Conservation (phyloP, 2,888 invertebrate species). For the Orthosia cruda region DNA sequence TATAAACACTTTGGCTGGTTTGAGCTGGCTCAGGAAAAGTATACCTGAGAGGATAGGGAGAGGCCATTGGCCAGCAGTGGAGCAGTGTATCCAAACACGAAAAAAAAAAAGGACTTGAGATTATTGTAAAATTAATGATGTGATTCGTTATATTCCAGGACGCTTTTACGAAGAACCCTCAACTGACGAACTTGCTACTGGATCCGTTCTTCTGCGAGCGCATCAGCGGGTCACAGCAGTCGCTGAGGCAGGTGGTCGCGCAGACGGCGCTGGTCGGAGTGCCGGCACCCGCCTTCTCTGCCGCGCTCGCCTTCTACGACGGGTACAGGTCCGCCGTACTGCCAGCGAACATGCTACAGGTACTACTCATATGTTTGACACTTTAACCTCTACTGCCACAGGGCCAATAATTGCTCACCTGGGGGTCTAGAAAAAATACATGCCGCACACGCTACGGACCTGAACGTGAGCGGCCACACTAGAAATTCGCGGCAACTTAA, state of each 20-base stretch:
- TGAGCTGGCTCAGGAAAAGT: no score
- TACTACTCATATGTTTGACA: slow-evolving; percentile 77
- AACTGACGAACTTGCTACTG: slow-evolving; percentile 96
- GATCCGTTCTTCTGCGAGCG: slow-evolving; percentile 98
- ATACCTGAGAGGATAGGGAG: no score
- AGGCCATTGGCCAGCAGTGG: no score
- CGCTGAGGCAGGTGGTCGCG: slow-evolving; percentile 97
- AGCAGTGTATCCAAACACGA: no score
- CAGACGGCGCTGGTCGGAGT: slow-evolving; percentile 95
- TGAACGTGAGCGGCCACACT: no score
- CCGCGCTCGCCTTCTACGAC: slow-evolving; percentile 99
- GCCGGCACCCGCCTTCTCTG: slow-evolving; percentile 98
- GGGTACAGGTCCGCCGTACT: slow-evolving; percentile 97
- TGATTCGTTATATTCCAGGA: slow-evolving; percentile 86
- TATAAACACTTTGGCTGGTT: no score
- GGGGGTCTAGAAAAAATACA: no score
- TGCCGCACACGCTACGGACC: no score
- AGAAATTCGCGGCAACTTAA: no score
- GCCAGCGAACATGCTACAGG: slow-evolving; percentile 99
- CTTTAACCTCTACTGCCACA: not conserved
- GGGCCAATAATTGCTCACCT: no score
- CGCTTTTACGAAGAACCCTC: slow-evolving; percentile 97
- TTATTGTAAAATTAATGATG: not conserved
- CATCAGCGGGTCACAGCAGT: slow-evolving; percentile 95
- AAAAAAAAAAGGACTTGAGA: no score